A percentile compares a stretch with the other conserved stretches of the same genome.
These are phyloP conservation scores for Melanotaenia parkinsoni DNA, from an alignment of 2,797 vertebrate genomes.

Conservation along the genomic window DNA sequence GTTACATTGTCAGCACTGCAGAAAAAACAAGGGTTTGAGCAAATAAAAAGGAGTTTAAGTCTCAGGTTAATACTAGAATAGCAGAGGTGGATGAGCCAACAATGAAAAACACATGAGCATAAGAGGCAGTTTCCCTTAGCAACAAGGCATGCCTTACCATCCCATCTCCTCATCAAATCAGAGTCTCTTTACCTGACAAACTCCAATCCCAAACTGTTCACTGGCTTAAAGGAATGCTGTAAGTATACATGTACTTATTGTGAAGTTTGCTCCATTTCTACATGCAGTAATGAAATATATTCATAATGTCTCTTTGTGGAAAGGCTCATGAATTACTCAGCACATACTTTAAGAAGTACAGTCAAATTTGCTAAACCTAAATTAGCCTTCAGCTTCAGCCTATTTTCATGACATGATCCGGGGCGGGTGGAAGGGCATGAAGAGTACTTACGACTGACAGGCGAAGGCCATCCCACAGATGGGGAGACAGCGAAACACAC, in stretches of 20 bases:
- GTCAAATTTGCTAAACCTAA: conserved; percentile 16
- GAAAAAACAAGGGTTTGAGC: background rate
- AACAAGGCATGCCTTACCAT: conserved; percentile 1
- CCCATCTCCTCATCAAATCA: conserved; percentile 23
- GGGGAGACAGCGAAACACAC: conserved; percentile 97
- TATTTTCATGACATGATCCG: conserved; percentile 43
- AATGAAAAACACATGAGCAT: conserved; percentile 33
- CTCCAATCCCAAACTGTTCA: conserved; percentile 29
- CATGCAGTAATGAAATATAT: conserved; percentile 42
- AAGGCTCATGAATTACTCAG: conserved; percentile 25
- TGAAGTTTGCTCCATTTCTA: conserved; percentile 19
- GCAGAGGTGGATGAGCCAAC: conserved; percentile 25
- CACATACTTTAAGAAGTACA: conserved; percentile 15
- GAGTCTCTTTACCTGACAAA: conserved; percentile 19
- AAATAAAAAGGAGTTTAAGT: background rate
- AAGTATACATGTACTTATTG: conserved; percentile 42
- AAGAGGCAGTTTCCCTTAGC: conserved; percentile 32
- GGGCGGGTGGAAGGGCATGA: conserved; percentile 48
- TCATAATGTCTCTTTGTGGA: conserved; percentile 17
- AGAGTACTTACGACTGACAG: conserved; percentile 98
- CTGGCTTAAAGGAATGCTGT: conserved; percentile 34
- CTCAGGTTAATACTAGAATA: conserved; percentile 4
- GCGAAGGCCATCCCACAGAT: conserved; percentile 99
- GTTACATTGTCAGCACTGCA: background rate
- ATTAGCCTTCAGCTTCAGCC: conserved; percentile 17